Base-by-base conservation (phyloP, 2,797 vertebrate genomes). In the Paguma larvata region DNA sequence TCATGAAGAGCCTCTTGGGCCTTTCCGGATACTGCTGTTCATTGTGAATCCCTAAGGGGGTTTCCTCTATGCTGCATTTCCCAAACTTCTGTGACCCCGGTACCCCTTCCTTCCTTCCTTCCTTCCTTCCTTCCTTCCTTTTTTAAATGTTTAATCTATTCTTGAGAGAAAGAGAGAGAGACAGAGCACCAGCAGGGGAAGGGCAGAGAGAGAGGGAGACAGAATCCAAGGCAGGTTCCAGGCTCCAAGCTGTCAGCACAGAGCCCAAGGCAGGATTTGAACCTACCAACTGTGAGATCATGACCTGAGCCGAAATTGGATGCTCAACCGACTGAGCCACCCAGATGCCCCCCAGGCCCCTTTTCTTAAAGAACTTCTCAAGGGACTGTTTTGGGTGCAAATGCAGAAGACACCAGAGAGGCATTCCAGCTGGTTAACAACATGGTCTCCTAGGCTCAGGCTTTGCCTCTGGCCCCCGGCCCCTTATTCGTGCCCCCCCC, bases 401-500 rank as follows among this genome's bases (percentile, higher is more conserved):
- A 41, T 11, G 21, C 7, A 59, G 73, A 79, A 65, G 44, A 14
- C 0, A 8, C 0, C 0, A 14, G n/a, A 79, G 19, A 38, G 41
- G 63, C 51, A 9, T 9, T 73, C 59, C 11, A 13, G 53, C 6
- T 53, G 91, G 38, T 18, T 70, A 48, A 18, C 2, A 25, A 5
- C 0, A 0, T 6, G 68, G n/a, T 38, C 88, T 38, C 77, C 38
- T 2, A 0, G 27, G 70, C 14, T 15, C 7, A 19, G 10, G 14
- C 41, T 80, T 63, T 16, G 14, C n/a, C 18, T 46, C 53, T 10
- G 18, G 59, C n/a, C n/a, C 41, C n/a, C 3, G 21, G 13, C 18
- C 44, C 32, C n/a, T 27, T 13, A n/a, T 11, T 4, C 62, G 27
- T 7, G 4, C 73, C 19, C 16, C 13, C 51, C 16, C 15, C 6